Percentiles rank a stretch among this genome's conserved stretches.
Evolutionary conservation across 2,888 invertebrate species (phyloP).

Genomic region (Drosophila limbata): DNA sequence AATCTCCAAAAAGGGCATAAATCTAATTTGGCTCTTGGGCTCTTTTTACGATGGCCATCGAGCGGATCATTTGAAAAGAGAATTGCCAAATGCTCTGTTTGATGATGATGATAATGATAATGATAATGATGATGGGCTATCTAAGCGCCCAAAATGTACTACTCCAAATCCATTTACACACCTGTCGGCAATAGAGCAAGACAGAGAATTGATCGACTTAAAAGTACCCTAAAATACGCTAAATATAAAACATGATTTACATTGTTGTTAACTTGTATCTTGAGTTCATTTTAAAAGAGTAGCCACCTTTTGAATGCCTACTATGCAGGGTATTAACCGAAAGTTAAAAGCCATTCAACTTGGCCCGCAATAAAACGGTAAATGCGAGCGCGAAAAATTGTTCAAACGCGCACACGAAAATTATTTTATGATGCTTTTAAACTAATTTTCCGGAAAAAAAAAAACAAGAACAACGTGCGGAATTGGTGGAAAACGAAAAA

Average conservation of each 20-base stretch:
- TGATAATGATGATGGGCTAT: conserved; percentile 63
- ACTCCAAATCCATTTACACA: conserved; percentile 77
- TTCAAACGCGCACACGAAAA: conserved; percentile 65
- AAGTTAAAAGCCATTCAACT: conserved; percentile 73
- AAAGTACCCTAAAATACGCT: conserved; percentile 20
- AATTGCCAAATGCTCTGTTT: conserved; percentile 47
- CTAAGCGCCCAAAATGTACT: conserved; percentile 52
- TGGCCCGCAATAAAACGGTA: conserved; percentile 65
- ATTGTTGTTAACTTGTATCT: background rate
- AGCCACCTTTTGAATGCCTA: background rate
- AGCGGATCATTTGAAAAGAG: conserved; percentile 55
- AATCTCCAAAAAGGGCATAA: conserved; percentile 64
- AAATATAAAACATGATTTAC: background rate
- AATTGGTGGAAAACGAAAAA: conserved; percentile 14
- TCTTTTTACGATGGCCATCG: conserved; percentile 62
- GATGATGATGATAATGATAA: conserved; percentile 37
- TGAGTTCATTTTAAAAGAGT: background rate
- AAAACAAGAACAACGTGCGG: conserved; percentile 59
- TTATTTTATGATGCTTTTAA: conserved; percentile 80
- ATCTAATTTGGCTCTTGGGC: conserved; percentile 69
- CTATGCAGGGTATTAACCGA: conserved; percentile 31
- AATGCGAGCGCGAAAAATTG: conserved; percentile 65
- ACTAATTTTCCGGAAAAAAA: conserved; percentile 77
- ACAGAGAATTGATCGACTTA: background rate
- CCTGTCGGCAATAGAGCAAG: conserved; percentile 42